A percentile compares a stretch with the other conserved stretches of the same genome.
These are phyloP conservation scores for Artibeus jamaicensis DNA, from an alignment of 2,797 vertebrate genomes.

Conservation along the genomic window DNA sequence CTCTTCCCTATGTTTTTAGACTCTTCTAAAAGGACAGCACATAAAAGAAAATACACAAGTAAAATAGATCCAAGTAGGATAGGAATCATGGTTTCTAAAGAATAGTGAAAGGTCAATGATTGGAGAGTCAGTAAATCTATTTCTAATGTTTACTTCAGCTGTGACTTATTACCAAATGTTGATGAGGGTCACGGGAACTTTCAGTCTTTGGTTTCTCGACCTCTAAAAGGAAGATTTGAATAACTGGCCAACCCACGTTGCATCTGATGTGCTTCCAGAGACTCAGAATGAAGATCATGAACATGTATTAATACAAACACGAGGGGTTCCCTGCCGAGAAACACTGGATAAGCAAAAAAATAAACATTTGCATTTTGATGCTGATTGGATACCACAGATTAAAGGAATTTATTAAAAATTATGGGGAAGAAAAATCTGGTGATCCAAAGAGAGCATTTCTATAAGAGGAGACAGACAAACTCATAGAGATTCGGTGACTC, in stretches of 20 bases:
- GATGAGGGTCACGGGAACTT: neutral
- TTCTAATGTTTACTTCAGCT: neutral
- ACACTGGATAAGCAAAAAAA: neutral
- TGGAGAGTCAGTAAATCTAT: neutral
- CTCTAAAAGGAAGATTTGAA: neutral
- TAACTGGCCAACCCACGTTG: neutral
- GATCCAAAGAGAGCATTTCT: conserved; percentile 53
- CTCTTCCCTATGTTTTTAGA: conserved; percentile 4
- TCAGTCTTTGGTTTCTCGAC: neutral
- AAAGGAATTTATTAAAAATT: conserved; percentile 55
- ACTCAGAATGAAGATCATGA: conserved; percentile 9
- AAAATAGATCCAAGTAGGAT: neutral
- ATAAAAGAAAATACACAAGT: neutral
- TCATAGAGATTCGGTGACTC: neutral
- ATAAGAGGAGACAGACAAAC: conserved; percentile 27
- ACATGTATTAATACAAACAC: neutral
- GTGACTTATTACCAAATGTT: neutral
- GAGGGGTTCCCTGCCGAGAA: neutral
- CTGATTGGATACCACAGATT: conserved; percentile 21
- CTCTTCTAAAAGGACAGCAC: neutral
- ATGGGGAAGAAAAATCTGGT: neutral
- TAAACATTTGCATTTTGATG: neutral
- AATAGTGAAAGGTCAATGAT: neutral
- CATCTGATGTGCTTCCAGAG: neutral
- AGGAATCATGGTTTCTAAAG: conserved; percentile 33